These are phyloP conservation scores for Cynoglossus semilaevis DNA, from an alignment of 2,113 vertebrate species.

Conservation along the genomic window DNA sequence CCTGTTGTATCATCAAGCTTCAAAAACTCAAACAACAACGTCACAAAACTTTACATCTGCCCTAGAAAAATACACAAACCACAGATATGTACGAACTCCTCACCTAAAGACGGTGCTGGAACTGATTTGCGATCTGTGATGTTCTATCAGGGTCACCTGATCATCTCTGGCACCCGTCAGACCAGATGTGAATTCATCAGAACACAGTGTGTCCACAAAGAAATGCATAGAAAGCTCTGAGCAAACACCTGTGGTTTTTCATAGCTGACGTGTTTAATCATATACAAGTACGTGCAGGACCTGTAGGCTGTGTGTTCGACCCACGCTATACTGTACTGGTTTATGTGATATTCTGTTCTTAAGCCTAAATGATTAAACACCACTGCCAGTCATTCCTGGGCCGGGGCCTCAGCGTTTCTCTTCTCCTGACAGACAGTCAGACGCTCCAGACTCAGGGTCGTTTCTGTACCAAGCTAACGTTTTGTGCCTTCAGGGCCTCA, in stretches of 20 bases:
- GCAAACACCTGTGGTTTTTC: not conserved
- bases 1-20: too few relatives aligned
- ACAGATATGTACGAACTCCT: too few relatives aligned
- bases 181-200: not conserved
- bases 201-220: not conserved
- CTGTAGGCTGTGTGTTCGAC: constrained; percentile 1
- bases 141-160: too few relatives aligned
- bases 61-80: too few relatives aligned
- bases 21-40: too few relatives aligned
- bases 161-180: not conserved
- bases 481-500: constrained; percentile 38
- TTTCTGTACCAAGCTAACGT: constrained; percentile 27
- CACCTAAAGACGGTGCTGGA: too few relatives aligned
- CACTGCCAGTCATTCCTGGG: constrained; percentile 8
- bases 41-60: too few relatives aligned
- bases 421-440: constrained; percentile 6
- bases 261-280: not conserved
- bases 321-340: not conserved
- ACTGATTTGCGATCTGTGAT: too few relatives aligned
- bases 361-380: constrained; percentile 39
- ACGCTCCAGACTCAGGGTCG: constrained; percentile 38
- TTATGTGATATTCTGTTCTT: constrained; percentile 8
- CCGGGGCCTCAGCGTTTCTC: constrained; percentile 4
- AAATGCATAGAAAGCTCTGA: not conserved
- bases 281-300: constrained; percentile 1